Conservation (phyloP, 2,113 vertebrate genomes). For the Hoplias malabaricus region DNA sequence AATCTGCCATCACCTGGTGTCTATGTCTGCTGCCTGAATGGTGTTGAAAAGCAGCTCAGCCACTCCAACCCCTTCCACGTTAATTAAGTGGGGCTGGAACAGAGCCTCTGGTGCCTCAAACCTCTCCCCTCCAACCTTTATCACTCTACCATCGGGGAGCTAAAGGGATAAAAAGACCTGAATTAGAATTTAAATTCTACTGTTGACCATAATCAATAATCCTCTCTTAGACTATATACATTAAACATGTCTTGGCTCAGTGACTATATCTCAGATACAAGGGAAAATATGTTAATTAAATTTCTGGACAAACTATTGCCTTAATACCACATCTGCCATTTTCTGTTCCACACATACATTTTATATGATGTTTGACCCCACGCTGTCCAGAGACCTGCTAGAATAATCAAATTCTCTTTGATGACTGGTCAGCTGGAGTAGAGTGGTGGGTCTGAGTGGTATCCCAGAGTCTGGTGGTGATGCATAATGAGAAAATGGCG, state of each 20-base stretch:
- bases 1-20: constrained; percentile 82
- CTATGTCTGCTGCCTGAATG: constrained; percentile 97
- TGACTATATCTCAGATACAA: no score
- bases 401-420: constrained; percentile 1
- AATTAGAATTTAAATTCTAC: neutral
- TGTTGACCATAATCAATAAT: neutral
- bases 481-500: constrained; percentile 28
- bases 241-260: no score
- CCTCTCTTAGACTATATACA: neutral
- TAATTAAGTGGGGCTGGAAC: constrained; percentile 99
- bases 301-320: neutral
- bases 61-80: constrained; percentile 96
- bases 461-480: constrained; percentile 14
- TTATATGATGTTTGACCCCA: neutral
- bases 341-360: neutral
- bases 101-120: constrained; percentile 97
- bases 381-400: neutral
- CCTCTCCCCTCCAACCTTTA: constrained; percentile 97
- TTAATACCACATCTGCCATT: neutral
- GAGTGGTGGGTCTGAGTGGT: constrained; percentile 23
- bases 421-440: constrained; percentile 13
- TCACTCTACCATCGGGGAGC: constrained; percentile 97
- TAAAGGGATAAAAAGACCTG: constrained; percentile 52
- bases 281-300: no score
- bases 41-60: constrained; percentile 98